A percentile compares a stretch with the other conserved stretches of the same genome.
phyloP scores from a whole-genome alignment of 37 sponge, comb jelly and placozoan genomes.

The Mnemiopsis leidyi region DNA sequence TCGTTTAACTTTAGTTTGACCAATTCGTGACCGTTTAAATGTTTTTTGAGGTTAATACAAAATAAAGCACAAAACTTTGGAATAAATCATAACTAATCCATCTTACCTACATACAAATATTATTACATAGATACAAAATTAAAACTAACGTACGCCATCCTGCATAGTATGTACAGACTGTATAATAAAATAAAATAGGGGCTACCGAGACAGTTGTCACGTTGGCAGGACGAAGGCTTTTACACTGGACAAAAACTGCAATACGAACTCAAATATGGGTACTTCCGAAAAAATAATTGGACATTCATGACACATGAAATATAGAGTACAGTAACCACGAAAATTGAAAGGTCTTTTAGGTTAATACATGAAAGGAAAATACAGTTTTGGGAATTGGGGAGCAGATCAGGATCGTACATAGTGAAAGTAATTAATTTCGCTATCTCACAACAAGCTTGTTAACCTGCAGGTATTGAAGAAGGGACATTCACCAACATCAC shows the following conservation, averaged over 20 bases:
- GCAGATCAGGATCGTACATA: neutral
- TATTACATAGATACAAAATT: constrained; percentile 64
- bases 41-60: too few species aligned
- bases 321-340: too few species aligned
- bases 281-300: neutral
- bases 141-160: constrained; percentile 49
- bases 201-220: neutral
- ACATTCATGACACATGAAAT: neutral
- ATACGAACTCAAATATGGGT: neutral
- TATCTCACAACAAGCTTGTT: neutral
- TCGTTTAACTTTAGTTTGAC: too few species aligned
- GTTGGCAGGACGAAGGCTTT: neutral
- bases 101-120: constrained; percentile 64
- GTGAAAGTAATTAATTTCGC: neutral
- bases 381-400: too few species aligned
- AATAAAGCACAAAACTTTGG: neutral
- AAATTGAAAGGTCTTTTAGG: too few species aligned
- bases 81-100: constrained; percentile 63
- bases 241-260: neutral
- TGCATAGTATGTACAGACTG: constrained; percentile 33
- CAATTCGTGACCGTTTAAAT: too few species aligned
- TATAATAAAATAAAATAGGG: constrained; percentile 51
- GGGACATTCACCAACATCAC: neutral
- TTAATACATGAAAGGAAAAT: too few species aligned
- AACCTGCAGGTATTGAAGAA: neutral